A percentile compares a stretch with the other conserved stretches of the same genome.
Evolutionary conservation across 92 coral and sea anemone species (phyloP).

Genomic region (Hydrozoanthus gracilis): DNA sequence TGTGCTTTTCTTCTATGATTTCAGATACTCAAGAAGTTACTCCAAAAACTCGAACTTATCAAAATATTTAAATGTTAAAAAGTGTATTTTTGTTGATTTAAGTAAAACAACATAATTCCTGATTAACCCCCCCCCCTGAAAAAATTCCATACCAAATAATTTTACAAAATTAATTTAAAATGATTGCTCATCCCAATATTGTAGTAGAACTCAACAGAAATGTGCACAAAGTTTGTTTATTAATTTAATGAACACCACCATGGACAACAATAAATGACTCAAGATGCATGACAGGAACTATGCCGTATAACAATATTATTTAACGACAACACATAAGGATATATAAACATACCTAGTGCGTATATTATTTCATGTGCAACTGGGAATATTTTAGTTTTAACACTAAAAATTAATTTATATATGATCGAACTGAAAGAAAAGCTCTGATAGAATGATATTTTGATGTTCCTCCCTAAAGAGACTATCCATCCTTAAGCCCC

Average conservation of each 20-base stretch:
- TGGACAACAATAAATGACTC: too few relatives aligned
- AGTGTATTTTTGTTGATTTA: slow-evolving; percentile 17
- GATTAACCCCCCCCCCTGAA: neutral
- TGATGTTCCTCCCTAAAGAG: too few relatives aligned
- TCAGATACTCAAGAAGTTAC: neutral
- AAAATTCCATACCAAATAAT: slow-evolving; percentile 6
- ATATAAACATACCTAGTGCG: too few relatives aligned
- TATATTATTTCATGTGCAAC: too few relatives aligned
- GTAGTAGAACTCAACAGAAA: too few relatives aligned
- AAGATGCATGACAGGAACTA: too few relatives aligned
- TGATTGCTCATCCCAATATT: neutral
- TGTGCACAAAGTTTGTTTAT: too few relatives aligned
- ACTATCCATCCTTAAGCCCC: too few relatives aligned
- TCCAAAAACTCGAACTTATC: neutral
- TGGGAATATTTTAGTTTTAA: neutral
- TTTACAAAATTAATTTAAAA: slow-evolving; percentile 5
- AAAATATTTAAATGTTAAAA: slow-evolving; percentile 3
- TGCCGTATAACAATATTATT: too few relatives aligned
- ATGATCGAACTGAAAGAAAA: neutral
- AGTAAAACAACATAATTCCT: neutral
- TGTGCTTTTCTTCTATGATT: neutral
- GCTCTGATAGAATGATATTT: neutral
- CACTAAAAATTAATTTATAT: too few relatives aligned
- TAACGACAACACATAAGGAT: too few relatives aligned
- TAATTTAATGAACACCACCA: too few relatives aligned